Base-by-base conservation (phyloP, 2,888 invertebrate genomes). In the Rhamnusium bicolor region DNA sequence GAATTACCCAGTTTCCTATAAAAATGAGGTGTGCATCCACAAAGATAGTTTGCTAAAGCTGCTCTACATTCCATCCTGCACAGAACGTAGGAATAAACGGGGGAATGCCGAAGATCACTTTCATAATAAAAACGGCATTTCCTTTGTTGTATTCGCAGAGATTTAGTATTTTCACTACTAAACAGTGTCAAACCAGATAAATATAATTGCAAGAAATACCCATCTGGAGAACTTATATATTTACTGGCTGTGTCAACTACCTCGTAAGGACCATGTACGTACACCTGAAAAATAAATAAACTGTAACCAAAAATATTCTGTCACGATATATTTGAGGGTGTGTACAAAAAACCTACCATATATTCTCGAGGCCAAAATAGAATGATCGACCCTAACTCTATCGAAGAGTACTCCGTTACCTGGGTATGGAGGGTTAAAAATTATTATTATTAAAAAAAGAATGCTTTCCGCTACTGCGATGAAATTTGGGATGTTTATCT, bases 51-150 rank as follows among this genome's bases (percentile, higher is more conserved):
- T 29, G 93, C 91, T 27, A 93, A 86, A 7, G 87, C 87, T 79
- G 93, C 91, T 40, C 94, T 90, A 78, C 95, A 95, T 83, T 95
- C 94, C 87, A 92, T 92, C 7, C 92, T 88, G 78, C 95, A 95
- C 84, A 94, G 87, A 0, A 91, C 92, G 81, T 91, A 92, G 1
- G 93, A 92, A 85, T 95, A 95, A 40, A 93, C 90, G 0, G 94
- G 91, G 79, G 91, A 92, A 76, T 93, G 92, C 67, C 89, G 85
- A 69, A 94, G 87, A 47, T 91, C 90, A 68, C 92, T 92, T 84
- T 95, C 95, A 73, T 91, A 86, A n/a, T 89, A 88, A 80, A 92
- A 93, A 49, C 93, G 91, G 81, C 94, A 95, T 72, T 92, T 91
- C 61, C 94, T 90, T 82, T 94, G 94, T 1, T 88, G 89, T 0